phyloP scores from a whole-genome alignment of 1,140 invertebrate species.

The Drosophila watanabei region DNA sequence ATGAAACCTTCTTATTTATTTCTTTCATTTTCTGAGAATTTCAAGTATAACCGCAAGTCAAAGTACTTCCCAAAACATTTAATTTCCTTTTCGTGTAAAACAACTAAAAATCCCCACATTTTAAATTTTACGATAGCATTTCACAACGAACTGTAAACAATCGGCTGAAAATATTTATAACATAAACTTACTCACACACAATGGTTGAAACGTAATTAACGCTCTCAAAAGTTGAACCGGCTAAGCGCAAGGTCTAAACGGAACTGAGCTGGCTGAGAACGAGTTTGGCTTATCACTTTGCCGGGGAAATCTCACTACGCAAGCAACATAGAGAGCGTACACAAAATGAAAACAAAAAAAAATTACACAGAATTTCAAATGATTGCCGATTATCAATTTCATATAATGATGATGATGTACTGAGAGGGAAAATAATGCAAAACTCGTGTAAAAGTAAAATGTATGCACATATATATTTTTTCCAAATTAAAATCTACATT shows the following conservation, averaged over 20 bases:
- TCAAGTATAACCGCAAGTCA: background rate
- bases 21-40: background rate
- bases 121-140: background rate
- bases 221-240: conserved; percentile 41
- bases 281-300: conserved; percentile 32
- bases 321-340: background rate
- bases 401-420: conserved; percentile 4
- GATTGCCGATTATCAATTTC: conserved; percentile 43
- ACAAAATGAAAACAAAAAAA: conserved; percentile 10
- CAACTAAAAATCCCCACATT: conserved; percentile 3
- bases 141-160: conserved; percentile 15
- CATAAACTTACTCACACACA: background rate
- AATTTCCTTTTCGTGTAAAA: conserved; percentile 1
- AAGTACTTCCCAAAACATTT: background rate
- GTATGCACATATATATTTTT: background rate
- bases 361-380: conserved; percentile 25
- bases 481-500: conserved; percentile 20
- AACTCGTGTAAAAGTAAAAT: conserved; percentile 10
- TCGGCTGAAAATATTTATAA: background rate
- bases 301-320: conserved; percentile 5
- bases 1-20: background rate
- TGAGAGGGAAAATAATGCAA: conserved; percentile 8
- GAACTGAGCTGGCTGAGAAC: conserved; percentile 48
- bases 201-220: background rate
- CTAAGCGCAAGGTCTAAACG: conserved; percentile 33